Evolutionary conservation across 1,140 invertebrate genomes (phyloP).

Genomic region (Cotesia vestalis): DNA sequence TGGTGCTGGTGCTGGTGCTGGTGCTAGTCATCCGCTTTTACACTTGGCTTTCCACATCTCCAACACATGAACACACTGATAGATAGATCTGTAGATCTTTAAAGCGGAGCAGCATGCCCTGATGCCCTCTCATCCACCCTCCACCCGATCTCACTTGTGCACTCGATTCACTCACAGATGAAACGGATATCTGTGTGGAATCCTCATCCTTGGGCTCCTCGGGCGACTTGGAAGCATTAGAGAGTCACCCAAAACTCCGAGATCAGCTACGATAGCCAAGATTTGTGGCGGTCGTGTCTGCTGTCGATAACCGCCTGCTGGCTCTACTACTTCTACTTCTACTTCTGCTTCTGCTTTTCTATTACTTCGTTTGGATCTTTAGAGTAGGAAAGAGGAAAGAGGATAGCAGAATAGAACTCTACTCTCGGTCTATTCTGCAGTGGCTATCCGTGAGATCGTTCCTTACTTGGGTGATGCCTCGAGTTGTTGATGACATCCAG

Average conservation of each 20-base stretch:
- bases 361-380: constrained; percentile 28
- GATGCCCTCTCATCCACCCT: constrained; percentile 29
- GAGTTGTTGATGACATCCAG: too few species aligned
- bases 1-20: too few species aligned
- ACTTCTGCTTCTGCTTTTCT: constrained; percentile 25
- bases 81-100: too few species aligned
- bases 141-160: too few species aligned
- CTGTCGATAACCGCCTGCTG: constrained; percentile 54
- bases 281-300: constrained; percentile 60
- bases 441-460: constrained; percentile 4
- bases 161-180: not conserved
- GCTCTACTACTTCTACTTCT: constrained; percentile 35
- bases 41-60: too few species aligned
- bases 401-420: constrained; percentile 45
- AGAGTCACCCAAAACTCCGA: constrained; percentile 59
- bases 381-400: constrained; percentile 29
- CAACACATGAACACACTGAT: too few species aligned
- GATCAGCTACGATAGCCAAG: constrained; percentile 58
- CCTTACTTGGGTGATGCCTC: too few species aligned
- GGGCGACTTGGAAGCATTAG: constrained; percentile 49
- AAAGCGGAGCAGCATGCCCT: too few species aligned
- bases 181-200: not conserved
- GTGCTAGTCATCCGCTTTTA: too few species aligned
- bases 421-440: constrained; percentile 30
- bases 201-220: not conserved